These are phyloP conservation scores for Thaumatotibia leucotreta DNA, from an alignment of 1,140 invertebrate genomes.

Conservation along the genomic window DNA sequence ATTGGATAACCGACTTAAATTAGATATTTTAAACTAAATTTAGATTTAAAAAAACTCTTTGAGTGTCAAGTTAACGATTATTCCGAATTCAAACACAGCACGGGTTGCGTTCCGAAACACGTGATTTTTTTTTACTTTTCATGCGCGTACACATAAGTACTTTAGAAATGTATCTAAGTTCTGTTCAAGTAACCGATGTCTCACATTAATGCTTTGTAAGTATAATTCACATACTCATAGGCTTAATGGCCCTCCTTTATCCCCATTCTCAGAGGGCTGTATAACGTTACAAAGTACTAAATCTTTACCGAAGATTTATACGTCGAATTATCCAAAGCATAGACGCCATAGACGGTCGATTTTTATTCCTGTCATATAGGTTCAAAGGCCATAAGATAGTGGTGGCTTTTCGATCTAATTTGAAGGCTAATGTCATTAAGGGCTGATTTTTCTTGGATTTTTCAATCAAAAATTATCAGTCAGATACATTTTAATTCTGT, in stretches of 20 bases:
- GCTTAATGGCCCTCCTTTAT: conserved; percentile 47
- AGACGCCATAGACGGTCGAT: not conserved
- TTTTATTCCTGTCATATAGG: conserved; percentile 1
- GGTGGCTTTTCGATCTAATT: not conserved
- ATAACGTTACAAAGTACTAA: conserved; percentile 48
- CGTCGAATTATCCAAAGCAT: conserved; percentile 36
- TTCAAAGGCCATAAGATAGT: not conserved
- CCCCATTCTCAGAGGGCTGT: conserved; percentile 34
- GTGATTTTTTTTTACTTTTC: not conserved
- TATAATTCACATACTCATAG: conserved; percentile 27
- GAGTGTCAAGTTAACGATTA: not conserved
- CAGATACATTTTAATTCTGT: no score
- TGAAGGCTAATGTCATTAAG: not conserved
- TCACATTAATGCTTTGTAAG: conserved; percentile 27
- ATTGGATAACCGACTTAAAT: no score
- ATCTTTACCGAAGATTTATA: conserved; percentile 54
- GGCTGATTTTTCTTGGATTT: not conserved
- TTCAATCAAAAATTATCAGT: no score
- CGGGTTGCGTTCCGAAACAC: not conserved
- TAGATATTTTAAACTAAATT: no score
- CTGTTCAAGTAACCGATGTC: conserved; percentile 17
- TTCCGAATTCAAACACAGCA: not conserved
- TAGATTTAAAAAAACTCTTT: no score
- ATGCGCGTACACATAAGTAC: not conserved
- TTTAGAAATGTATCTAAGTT: not conserved